phyloP scores from a whole-genome alignment of 2,888 invertebrate species.

The Imbricaverruca yamaguchii region DNA sequence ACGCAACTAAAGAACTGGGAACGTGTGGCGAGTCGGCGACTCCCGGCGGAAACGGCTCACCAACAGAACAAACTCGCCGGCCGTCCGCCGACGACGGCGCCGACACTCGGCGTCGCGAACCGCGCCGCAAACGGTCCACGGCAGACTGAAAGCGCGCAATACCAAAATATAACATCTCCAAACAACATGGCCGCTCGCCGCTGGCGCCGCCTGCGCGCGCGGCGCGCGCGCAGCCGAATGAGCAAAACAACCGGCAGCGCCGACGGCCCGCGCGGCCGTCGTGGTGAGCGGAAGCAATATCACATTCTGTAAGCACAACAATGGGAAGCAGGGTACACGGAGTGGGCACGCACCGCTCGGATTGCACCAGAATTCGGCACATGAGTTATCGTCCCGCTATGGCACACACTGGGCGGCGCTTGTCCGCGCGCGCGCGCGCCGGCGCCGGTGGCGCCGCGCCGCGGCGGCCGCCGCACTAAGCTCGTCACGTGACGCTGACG shows the following conservation, averaged over 20 bases:
- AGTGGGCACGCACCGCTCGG: neutral
- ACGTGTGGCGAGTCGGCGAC: neutral
- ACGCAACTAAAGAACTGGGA: neutral
- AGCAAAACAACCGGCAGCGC: neutral
- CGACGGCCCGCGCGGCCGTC: too few relatives aligned
- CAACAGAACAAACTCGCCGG: neutral
- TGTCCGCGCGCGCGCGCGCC: neutral
- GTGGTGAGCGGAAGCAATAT: neutral
- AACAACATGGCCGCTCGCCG: neutral
- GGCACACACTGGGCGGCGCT: neutral
- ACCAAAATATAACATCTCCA: conserved; percentile 19
- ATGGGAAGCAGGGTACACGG: neutral
- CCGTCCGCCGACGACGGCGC: neutral
- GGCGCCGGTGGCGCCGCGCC: neutral
- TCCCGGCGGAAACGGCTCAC: neutral
- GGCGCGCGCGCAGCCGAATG: neutral
- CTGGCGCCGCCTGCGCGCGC: neutral
- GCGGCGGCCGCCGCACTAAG: too few relatives aligned
- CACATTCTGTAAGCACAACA: conserved; percentile 7
- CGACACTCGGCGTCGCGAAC: neutral
- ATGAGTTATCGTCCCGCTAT: neutral
- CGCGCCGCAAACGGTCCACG: neutral
- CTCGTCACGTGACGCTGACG: conserved; percentile 34
- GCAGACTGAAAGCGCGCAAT: conserved; percentile 8
- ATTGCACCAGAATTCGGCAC: conserved; percentile 16